phyloP scores from a whole-genome alignment of 2,797 vertebrate species.

The Poecilia gillii region DNA sequence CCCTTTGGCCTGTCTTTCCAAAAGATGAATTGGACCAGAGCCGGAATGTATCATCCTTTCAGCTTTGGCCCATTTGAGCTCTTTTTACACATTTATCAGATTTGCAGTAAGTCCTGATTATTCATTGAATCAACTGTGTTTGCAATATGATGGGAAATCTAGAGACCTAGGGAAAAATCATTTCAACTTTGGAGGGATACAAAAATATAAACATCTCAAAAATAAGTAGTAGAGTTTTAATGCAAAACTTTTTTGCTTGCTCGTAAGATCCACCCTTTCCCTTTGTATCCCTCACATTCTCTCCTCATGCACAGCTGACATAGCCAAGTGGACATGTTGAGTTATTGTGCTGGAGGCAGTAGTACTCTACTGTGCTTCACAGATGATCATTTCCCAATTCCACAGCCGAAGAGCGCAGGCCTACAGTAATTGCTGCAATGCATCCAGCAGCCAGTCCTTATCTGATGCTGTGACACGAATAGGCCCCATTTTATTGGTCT shows the following conservation, averaged over 20 bases:
- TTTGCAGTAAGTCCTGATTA: neutral
- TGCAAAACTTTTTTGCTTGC: slow-evolving; percentile 5
- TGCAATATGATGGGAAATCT: neutral
- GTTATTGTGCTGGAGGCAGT: slow-evolving; percentile 75
- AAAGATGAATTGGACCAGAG: slow-evolving; percentile 1
- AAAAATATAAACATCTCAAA: neutral
- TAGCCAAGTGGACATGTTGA: slow-evolving; percentile 78
- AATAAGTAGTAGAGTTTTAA: neutral
- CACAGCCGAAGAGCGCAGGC: slow-evolving; percentile 65
- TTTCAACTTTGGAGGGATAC: neutral
- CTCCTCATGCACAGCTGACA: slow-evolving; percentile 63
- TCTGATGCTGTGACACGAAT: slow-evolving; percentile 79
- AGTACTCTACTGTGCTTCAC: slow-evolving; percentile 73
- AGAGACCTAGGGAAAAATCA: neutral
- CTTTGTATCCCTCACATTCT: slow-evolving; percentile 44
- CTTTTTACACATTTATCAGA: neutral
- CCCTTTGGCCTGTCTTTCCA: slow-evolving; percentile 22
- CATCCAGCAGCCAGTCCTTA: slow-evolving; percentile 76
- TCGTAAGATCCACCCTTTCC: slow-evolving; percentile 34
- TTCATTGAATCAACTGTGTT: neutral
- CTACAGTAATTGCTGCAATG: slow-evolving; percentile 78
- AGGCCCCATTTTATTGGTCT: slow-evolving; percentile 74
- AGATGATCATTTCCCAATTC: slow-evolving; percentile 80
- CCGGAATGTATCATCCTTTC: slow-evolving; percentile 3
- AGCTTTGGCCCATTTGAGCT: neutral